phyloP scores from a whole-genome alignment of 2,113 vertebrate genomes.

The Sarotherodon lohbergeri region DNA sequence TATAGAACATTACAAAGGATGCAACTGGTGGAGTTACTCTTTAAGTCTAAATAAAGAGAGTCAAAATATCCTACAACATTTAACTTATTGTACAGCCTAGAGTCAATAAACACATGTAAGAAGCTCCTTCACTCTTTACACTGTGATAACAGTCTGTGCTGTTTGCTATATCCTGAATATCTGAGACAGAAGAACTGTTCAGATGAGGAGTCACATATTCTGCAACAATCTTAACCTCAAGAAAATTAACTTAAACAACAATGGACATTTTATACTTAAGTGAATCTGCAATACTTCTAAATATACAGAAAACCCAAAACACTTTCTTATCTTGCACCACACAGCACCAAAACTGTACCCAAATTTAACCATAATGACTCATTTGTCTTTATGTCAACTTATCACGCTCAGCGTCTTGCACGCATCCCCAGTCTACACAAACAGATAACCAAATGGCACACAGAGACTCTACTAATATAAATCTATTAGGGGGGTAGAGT shows the following conservation, averaged over 20 bases:
- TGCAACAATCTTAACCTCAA: not conserved
- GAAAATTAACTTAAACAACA: not conserved
- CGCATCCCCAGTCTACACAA: not conserved
- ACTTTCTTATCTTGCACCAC: not conserved
- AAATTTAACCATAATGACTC: not conserved
- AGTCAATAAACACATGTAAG: not conserved
- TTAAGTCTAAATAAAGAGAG: not conserved
- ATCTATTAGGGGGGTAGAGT: slow-evolving; percentile 43
- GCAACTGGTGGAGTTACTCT: not conserved
- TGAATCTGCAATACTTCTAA: not conserved
- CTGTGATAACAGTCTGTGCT: not conserved
- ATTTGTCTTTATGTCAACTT: not conserved
- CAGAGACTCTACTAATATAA: slow-evolving; percentile 35
- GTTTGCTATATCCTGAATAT: not conserved
- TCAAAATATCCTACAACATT: not conserved
- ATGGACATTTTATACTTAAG: not conserved
- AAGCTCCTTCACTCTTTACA: not conserved
- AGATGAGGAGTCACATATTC: not conserved
- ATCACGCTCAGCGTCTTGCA: not conserved
- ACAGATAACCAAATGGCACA: not conserved
- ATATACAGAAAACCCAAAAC: not conserved
- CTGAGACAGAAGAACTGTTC: not conserved
- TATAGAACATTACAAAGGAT: not conserved
- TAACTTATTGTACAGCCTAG: not conserved
- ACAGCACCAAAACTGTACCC: not conserved